Conservation (phyloP, 1,140 invertebrate species). For the Melipona quadrifasciata region DNA sequence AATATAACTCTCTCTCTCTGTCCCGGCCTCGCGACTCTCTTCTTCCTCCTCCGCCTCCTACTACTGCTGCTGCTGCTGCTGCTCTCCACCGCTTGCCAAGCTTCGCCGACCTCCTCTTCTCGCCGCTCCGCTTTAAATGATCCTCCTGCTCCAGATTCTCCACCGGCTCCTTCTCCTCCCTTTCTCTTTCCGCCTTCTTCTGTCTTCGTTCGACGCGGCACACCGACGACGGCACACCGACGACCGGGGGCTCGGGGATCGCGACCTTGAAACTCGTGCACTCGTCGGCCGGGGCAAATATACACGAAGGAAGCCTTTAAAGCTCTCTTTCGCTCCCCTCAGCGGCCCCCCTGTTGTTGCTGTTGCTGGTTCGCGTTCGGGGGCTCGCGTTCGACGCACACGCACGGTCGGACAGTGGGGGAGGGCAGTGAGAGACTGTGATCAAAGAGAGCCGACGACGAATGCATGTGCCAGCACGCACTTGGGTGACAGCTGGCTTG, state of each 20-base stretch:
- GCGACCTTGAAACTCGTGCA: constrained; percentile 50
- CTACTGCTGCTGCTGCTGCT: too few species aligned
- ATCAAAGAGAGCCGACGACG: constrained; percentile 38
- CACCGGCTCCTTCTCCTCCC: not conserved
- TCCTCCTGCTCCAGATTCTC: constrained; percentile 31
- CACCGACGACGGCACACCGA: not conserved
- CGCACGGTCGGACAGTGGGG: constrained; percentile 47
- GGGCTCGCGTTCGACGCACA: constrained; percentile 59
- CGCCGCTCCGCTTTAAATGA: constrained; percentile 14
- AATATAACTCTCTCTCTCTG: constrained; percentile 5
- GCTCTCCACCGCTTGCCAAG: constrained; percentile 12
- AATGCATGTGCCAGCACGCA: constrained; percentile 34
- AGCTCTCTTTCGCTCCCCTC: not conserved
- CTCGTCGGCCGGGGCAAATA: constrained; percentile 16
- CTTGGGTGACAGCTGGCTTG: not conserved
- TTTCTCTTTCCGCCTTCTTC: not conserved
- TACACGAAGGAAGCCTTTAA: not conserved
- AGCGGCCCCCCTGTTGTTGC: constrained; percentile 25
- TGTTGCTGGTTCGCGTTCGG: constrained; percentile 1
- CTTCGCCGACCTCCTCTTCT: constrained; percentile 17
- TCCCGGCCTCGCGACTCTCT: constrained; percentile 19
- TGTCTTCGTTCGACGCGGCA: not conserved
- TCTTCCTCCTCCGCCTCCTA: too few species aligned
- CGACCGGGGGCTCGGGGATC: not conserved
- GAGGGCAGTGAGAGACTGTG: constrained; percentile 36